Conservation (phyloP, 2,888 invertebrate species). For the Agonopterix subpropinquella region DNA sequence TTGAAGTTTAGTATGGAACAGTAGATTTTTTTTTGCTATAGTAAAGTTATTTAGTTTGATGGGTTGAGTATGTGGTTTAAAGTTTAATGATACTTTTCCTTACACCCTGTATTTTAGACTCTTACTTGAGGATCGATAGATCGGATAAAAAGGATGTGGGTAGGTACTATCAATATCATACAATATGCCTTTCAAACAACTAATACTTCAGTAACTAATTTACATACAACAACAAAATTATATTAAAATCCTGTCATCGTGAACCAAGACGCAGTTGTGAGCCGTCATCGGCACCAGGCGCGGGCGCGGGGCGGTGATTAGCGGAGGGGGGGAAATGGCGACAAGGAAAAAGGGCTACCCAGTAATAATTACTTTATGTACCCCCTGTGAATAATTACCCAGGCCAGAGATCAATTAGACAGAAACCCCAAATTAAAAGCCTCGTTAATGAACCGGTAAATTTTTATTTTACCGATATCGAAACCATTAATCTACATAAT, state of each 20-base stretch:
- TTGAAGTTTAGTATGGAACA: too few species aligned
- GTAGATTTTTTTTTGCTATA: too few species aligned
- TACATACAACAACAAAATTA: conserved; percentile 68
- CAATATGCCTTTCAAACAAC: too few species aligned
- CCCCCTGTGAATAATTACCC: conserved; percentile 73
- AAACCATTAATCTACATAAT: background rate
- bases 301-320: conserved; percentile 58
- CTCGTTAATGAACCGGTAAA: conserved; percentile 61
- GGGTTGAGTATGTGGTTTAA: too few species aligned
- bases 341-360: conserved; percentile 73
- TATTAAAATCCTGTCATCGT: conserved; percentile 72
- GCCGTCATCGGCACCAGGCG: conserved; percentile 69
- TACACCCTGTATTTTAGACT: too few species aligned
- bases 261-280: conserved; percentile 63
- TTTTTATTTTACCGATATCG: conserved; percentile 37
- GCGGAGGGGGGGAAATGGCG: conserved; percentile 38
- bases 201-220: conserved; percentile 23
- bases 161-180: too few species aligned
- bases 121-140: too few species aligned
- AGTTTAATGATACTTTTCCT: too few species aligned
- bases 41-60: too few species aligned
- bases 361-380: conserved; percentile 71
- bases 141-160: too few species aligned
- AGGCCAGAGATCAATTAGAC: conserved; percentile 65
- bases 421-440: conserved; percentile 60